Base-by-base conservation (phyloP, 2,113 vertebrate genomes). In the Cyanistes caeruleus region DNA sequence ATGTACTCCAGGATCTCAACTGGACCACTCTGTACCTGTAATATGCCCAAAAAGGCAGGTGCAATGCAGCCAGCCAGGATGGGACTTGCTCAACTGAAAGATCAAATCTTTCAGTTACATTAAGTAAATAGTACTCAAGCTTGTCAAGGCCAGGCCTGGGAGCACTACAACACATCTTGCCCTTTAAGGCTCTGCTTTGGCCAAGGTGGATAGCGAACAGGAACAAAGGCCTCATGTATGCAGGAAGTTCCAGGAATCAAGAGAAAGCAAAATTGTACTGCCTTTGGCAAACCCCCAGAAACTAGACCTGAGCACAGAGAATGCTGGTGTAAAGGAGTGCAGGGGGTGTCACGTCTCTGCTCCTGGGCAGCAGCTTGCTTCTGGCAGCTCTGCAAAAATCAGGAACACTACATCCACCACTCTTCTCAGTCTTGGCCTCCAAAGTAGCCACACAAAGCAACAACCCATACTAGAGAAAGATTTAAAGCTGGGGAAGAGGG, bases 211-310 rank as follows among this genome's bases (percentile, higher is more conserved):
- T 13, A 93, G 48, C 24, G 65, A 60, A 35, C 21, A 78, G 52
- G 39, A 84, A 70, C 33, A 86, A 60, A 77, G 33, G 37, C 39
- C 41, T 70, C 27, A 13, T 0, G 2, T 55, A 55, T 10, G 19
- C 56, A 84, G 35, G 64, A 86, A 77, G 33, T 25, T 85, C 9
- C 5, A 53, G 69, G 35, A 82, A 78, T 28, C 22, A 89, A 76
- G 22, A 74, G 35, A 93, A 93, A 93, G 37, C 27, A 89, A 77
- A 94, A 83, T 3, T 77, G 72, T 58, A 84, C 90, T 93, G 75
- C 15, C 30, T 65, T 51, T 83, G 55, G 62, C 70, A 93, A 91
- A 68, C 19, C 11, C 48, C 43, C 56, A 63, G 4, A 75, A 62
- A 37, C 24, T 62, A 70, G 59, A 80, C 59, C 27, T 35, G 23